A percentile compares a stretch with the other conserved stretches of the same genome.
These are phyloP conservation scores for Ammospiza nelsoni DNA, from an alignment of 2,113 vertebrate species.

Conservation along the genomic window DNA sequence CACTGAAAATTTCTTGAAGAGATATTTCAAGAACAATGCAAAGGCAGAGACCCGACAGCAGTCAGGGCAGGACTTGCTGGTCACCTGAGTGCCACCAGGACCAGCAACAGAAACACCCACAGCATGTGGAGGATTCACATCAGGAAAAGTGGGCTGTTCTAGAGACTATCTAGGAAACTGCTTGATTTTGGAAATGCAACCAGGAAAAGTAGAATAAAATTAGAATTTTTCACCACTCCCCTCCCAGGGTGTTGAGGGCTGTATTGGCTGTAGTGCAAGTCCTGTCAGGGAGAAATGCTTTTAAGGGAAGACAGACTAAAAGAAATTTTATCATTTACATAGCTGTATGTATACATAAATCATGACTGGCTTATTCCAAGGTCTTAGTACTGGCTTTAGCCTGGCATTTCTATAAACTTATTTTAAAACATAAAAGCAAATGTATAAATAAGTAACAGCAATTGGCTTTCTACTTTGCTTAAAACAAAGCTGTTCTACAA, in stretches of 20 bases:
- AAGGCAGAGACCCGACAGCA: fast-evolving
- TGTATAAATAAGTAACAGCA: not conserved
- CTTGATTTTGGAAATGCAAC: not conserved
- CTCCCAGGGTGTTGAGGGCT: not conserved
- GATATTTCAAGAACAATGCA: fast-evolving
- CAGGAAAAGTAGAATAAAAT: slow-evolving; percentile 15
- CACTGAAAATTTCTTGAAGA: not conserved
- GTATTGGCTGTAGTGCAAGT: not conserved
- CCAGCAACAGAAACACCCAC: too few relatives aligned
- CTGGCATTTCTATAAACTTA: not conserved
- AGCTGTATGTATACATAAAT: not conserved
- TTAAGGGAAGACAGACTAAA: not conserved
- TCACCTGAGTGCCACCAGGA: not conserved
- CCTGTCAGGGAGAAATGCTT: not conserved
- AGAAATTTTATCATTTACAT: not conserved
- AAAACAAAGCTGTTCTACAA: not conserved
- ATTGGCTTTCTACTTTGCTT: not conserved
- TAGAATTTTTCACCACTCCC: not conserved
- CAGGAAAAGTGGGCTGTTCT: not conserved
- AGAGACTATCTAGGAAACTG: not conserved
- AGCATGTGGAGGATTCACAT: not conserved
- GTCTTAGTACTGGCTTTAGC: not conserved
- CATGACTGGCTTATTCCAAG: not conserved
- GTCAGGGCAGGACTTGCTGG: not conserved
- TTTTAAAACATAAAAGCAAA: not conserved